Base-by-base conservation (phyloP, 1,140 invertebrate species). In the Apolygus lucorum region DNA sequence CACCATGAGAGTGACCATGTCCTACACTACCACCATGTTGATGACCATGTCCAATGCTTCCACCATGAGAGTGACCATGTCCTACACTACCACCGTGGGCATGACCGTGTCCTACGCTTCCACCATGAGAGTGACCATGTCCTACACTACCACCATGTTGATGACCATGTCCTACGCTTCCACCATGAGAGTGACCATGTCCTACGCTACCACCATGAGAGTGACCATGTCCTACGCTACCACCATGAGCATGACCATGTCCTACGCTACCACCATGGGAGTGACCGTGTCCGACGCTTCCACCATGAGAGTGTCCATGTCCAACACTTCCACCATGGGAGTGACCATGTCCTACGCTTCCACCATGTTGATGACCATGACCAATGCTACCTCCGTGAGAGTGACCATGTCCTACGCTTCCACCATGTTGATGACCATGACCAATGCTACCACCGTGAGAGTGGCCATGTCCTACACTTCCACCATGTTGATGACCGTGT, bases 61-160 rank as follows among this genome's bases (percentile, higher is more conserved):
- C 69, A 22, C 69, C 69, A 52, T 70, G 69, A 2, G 69, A 70
- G 22, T 70, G 69, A 28, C 69, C 69, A 52, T 70, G 69, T 42
- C 69, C 69, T n/a, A 70, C 69, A 67, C 69, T 70, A 28, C 69
- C 69, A 1, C 69, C 69, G 54, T 70, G 69, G 2, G 69, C 65
- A 42, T 70, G 69, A 4, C 69, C 69, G 28, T 70, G 69, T 66
- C 69, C 69, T 52, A 70, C 63, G 42, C 69, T 70, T 11, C 69
- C 69, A 21, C 69, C 69, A 28, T 70, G 69, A 64, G 69, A 28
- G 49, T 70, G 69, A 29, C 69, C 69, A 66, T 70, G 69, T 49
- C 69, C 69, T 27, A 70, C 42, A 66, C 69, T 70, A 22, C 69
- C 69, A 1, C 69, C 69, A 27, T 70, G 69, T n/a, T 24, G 25